Conservation (phyloP, 53 echinoderm and acorn worm species). For the Holothuria leucospilota region DNA sequence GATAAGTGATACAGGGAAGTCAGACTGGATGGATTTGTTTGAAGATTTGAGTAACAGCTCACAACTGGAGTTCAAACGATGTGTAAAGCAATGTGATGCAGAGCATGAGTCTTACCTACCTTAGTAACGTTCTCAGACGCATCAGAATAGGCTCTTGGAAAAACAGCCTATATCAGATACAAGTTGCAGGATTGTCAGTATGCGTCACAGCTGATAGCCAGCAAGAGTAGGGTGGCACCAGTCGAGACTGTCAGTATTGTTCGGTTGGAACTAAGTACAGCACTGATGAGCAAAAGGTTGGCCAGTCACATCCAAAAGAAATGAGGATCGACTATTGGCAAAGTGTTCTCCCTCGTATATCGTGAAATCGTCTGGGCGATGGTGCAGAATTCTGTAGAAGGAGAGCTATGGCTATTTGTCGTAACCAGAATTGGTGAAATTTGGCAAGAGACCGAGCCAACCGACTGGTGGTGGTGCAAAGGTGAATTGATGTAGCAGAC, state of each 20-base stretch:
- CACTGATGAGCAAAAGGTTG: slow-evolving; percentile 59
- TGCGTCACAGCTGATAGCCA: slow-evolving; percentile 48
- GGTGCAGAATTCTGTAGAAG: slow-evolving; percentile 59
- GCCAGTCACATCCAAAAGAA: slow-evolving; percentile 55
- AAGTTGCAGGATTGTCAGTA: slow-evolving; percentile 39
- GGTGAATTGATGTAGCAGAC: slow-evolving; percentile 61
- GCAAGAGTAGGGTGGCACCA: slow-evolving; percentile 63
- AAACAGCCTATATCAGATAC: slow-evolving; percentile 51
- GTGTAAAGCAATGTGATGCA: slow-evolving; percentile 3
- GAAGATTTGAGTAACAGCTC: slow-evolving; percentile 8
- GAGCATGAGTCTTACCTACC: slow-evolving; percentile 8
- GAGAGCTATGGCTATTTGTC: slow-evolving; percentile 58
- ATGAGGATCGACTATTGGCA: slow-evolving; percentile 54
- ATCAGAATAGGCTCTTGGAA: slow-evolving; percentile 57
- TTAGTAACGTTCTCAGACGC: slow-evolving; percentile 62
- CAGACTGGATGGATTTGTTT: slow-evolving; percentile 42
- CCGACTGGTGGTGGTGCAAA: slow-evolving; percentile 66
- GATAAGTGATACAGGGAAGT: too few relatives aligned
- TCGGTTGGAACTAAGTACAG: slow-evolving; percentile 53
- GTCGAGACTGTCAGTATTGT: slow-evolving; percentile 50
- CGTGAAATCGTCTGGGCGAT: slow-evolving; percentile 62
- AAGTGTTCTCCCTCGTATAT: slow-evolving; percentile 51
- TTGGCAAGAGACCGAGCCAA: slow-evolving; percentile 46
- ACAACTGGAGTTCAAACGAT: slow-evolving; percentile 15
- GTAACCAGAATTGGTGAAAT: slow-evolving; percentile 64